Evolutionary conservation across 2,888 invertebrate genomes (phyloP), one percentile per base, ranked within the genome.

Genomic region (Ormia ochracea): DNA sequence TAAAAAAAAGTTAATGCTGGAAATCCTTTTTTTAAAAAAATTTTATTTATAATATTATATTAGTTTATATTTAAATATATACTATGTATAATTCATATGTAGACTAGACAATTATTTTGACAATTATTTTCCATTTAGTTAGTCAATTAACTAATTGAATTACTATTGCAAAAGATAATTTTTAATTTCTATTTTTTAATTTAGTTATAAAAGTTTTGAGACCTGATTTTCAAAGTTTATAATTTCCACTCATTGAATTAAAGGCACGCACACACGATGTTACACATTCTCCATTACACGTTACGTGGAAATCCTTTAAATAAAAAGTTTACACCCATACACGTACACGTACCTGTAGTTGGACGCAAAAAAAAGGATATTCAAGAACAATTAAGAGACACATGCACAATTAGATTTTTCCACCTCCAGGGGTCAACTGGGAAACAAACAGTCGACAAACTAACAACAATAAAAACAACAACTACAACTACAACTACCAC

Each of bases 371-470:
- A 58, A n/a, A n/a, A n/a, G n/a, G n/a, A 59, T 59, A 75, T 74
- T 69, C 68, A 79, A 75, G 70, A 79, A 75, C 79, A 79, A 79
- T 79, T 79, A 79, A 79, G 70, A 70, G 38, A 59, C 75, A 75
- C 79, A 79, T 75, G 79, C 65, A 79, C 75, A 79, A 79, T 79
- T 79, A 79, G 66, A 75, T 79, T 75, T 79, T 52, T 28, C 7
- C 50, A 65, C 75, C 70, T 54, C 59, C 48, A 66, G 75, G 75
- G 68, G 33, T 75, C 59, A 52, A 19, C 19, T 19, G 36, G 41
- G 68, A 17, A 69, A 28, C 31, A 58, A 74, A 41, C 38, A 74
- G 69, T 48, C 54, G 45, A 52, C 45, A 63, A 28, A 63, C 28
- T 21, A 69, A 48, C 45, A 28, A 6, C 23, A 41, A 52, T 63